A percentile compares a stretch with the other conserved stretches of the same genome.
These are phyloP conservation scores for Muscicapa comitata DNA, from an alignment of 2,797 vertebrate species.

Conservation along the genomic window DNA sequence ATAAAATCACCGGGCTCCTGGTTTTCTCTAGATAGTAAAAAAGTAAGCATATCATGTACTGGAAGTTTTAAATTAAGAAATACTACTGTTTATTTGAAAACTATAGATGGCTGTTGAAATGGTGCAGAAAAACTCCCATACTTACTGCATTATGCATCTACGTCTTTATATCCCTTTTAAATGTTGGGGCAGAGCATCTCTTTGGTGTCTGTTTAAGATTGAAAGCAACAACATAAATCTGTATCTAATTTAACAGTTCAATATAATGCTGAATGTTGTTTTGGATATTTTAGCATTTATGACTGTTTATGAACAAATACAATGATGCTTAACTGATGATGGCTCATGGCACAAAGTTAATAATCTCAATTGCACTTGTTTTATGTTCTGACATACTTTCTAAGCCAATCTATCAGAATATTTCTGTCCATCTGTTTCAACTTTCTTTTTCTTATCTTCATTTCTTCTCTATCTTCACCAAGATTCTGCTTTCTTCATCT, in stretches of 20 bases:
- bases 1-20: neutral
- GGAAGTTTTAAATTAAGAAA: neutral
- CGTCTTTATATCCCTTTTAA: neutral
- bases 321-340: neutral
- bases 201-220: neutral
- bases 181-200: neutral
- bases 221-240: neutral
- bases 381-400: conserved; percentile 53
- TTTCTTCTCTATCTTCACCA: conserved; percentile 70
- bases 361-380: conserved; percentile 33
- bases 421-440: conserved; percentile 63
- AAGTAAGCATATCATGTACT: neutral
- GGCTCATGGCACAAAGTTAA: neutral
- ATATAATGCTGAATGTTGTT: neutral
- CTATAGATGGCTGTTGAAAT: neutral
- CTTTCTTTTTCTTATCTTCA: conserved; percentile 71
- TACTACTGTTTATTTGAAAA: neutral
- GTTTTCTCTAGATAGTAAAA: neutral
- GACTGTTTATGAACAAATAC: neutral
- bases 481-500: conserved; percentile 92
- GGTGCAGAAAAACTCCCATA: neutral
- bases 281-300: neutral
- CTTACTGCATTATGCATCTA: neutral
- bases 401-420: conserved; percentile 36
- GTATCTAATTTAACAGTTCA: neutral